Evolutionary conservation across 2,113 vertebrate species (phyloP).

Genomic region (Diphyllodes magnificus): DNA sequence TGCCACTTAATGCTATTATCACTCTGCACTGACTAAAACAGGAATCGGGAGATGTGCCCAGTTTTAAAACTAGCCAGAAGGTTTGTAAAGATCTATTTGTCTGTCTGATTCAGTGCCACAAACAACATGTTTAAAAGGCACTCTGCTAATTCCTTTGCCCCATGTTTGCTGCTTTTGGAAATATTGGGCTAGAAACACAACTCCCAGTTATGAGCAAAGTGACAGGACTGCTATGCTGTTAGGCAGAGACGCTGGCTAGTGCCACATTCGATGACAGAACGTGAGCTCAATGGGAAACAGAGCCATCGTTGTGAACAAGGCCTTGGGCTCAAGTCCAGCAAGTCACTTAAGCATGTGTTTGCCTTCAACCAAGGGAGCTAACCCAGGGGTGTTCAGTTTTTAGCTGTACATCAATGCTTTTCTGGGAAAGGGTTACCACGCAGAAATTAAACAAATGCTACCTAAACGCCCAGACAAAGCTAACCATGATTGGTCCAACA

Average conservation of each 20-base stretch:
- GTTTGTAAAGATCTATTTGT: background rate
- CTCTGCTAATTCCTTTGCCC: background rate
- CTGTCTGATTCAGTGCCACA: background rate
- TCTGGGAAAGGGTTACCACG: background rate
- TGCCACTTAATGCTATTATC: background rate
- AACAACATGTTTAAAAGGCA: background rate
- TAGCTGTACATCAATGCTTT: background rate
- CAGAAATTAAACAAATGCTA: conserved; percentile 24
- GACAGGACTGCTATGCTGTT: background rate
- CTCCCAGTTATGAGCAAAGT: background rate
- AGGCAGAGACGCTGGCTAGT: background rate
- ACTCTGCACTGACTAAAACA: background rate
- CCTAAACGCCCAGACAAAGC: background rate
- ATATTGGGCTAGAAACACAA: background rate
- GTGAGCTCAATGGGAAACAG: background rate
- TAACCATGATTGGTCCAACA: background rate
- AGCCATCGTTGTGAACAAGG: background rate
- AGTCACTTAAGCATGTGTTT: conserved; percentile 38
- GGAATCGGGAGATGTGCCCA: background rate
- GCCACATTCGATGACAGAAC: background rate
- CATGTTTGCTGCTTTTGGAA: background rate
- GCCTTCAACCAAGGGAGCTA: background rate
- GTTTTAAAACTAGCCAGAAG: background rate
- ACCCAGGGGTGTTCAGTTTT: background rate
- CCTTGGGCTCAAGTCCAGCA: conserved; percentile 23